Conservation (phyloP, 2,888 invertebrate genomes). For the Galerucella nymphaeae region DNA sequence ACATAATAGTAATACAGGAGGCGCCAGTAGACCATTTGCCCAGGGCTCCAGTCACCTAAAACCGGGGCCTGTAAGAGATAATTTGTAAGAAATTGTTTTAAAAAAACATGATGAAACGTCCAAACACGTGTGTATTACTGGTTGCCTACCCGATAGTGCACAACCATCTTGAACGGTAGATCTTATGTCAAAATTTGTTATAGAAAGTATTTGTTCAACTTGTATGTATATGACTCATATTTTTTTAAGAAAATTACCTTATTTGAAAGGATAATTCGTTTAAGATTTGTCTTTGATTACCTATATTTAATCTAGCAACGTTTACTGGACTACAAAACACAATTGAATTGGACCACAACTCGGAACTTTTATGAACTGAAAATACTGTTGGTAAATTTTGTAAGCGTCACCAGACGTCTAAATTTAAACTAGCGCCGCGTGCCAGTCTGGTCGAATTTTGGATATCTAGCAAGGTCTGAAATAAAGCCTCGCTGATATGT, state of each 20-base stretch:
- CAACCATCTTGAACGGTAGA: not conserved
- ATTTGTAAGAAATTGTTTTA: too few relatives aligned
- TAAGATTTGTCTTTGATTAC: too few relatives aligned
- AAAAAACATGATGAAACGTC: not conserved
- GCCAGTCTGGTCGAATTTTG: not conserved
- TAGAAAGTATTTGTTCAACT: not conserved
- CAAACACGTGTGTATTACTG: not conserved
- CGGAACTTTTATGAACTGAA: conserved; percentile 2
- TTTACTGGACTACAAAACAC: not conserved
- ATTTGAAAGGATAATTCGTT: not conserved
- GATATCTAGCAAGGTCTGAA: conserved; percentile 9
- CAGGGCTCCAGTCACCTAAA: too few relatives aligned
- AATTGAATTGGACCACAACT: not conserved
- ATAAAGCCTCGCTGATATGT: not conserved
- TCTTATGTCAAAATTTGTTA: not conserved
- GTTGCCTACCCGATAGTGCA: not conserved
- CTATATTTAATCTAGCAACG: too few relatives aligned
- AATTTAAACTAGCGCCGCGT: conserved; percentile 1
- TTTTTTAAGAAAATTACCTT: not conserved
- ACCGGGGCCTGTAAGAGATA: too few relatives aligned
- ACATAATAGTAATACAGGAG: too few relatives aligned
- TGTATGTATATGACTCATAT: not conserved
- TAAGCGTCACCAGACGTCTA: conserved; percentile 9
- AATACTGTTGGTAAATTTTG: not conserved
- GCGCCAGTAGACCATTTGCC: too few relatives aligned